Conservation (phyloP, 1,140 invertebrate genomes). For the Philotrypesis tridentata region DNA sequence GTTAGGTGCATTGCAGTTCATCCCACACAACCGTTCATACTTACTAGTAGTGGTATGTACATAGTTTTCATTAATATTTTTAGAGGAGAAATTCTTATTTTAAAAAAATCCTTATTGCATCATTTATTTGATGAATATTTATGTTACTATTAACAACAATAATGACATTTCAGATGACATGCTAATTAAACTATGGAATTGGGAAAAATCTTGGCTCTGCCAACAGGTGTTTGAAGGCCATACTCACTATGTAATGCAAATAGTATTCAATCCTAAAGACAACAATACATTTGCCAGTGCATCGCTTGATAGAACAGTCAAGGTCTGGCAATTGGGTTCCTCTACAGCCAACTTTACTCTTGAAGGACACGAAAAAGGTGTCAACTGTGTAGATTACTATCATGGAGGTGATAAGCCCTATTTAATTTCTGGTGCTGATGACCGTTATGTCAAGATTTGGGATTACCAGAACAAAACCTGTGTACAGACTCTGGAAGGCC, state of each 20-base stretch:
- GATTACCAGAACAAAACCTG: constrained; percentile 99
- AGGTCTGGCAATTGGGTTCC: constrained; percentile 98
- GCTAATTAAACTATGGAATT: constrained; percentile 99
- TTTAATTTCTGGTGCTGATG: constrained; percentile 98
- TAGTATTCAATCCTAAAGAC: constrained; percentile 99
- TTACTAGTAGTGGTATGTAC: constrained; percentile 94
- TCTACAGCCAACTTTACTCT: constrained; percentile 98
- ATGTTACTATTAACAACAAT: not conserved
- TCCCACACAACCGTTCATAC: constrained; percentile 96
- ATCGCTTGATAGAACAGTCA: constrained; percentile 97
- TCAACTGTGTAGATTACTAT: constrained; percentile 99
- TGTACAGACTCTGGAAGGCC: constrained; percentile 97
- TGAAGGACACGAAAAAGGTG: constrained; percentile 98
- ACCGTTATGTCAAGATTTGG: constrained; percentile 98
- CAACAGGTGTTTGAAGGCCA: constrained; percentile 99
- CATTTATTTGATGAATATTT: constrained; percentile 41
- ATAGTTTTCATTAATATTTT: not conserved
- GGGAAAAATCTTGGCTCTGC: constrained; percentile 98
- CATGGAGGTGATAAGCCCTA: constrained; percentile 99
- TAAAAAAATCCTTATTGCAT: constrained; percentile 33
- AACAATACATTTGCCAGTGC: constrained; percentile 99
- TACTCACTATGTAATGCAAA: constrained; percentile 99
- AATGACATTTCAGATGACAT: constrained; percentile 90
- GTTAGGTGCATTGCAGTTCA: constrained; percentile 97
- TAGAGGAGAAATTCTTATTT: too few relatives aligned